These are phyloP conservation scores for Neogobius melanostomus DNA, from an alignment of 2,113 vertebrate genomes.

Conservation along the genomic window DNA sequence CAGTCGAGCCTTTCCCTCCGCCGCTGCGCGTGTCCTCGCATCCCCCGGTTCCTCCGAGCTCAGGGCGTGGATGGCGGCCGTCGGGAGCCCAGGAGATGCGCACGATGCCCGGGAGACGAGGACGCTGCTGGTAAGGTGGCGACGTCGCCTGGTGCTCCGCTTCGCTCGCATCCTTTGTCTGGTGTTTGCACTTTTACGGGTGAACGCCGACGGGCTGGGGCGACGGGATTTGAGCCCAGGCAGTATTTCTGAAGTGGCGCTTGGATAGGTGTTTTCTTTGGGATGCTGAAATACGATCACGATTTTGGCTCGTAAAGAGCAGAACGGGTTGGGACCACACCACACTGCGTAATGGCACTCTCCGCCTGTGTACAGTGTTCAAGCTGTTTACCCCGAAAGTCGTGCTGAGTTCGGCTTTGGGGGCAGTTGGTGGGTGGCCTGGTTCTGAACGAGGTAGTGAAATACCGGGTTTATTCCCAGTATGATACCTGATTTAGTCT, in stretches of 20 bases:
- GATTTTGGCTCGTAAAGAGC: not conserved
- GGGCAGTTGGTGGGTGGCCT: no score
- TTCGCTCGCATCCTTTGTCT: not conserved
- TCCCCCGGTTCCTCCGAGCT: not conserved
- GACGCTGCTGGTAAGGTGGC: constrained; percentile 4
- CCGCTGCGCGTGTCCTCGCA: not conserved
- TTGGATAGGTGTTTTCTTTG: no score
- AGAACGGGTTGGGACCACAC: not conserved
- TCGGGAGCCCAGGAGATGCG: not conserved
- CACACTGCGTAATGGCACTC: not conserved
- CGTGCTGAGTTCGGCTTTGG: not conserved
- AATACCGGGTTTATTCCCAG: not conserved
- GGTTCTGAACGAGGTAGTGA: no score
- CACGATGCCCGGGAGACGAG: constrained; percentile 12
- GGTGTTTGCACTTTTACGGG: not conserved
- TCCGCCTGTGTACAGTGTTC: not conserved
- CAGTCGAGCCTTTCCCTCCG: not conserved
- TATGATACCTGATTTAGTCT: no score
- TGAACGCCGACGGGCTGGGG: no score
- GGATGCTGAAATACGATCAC: no score
- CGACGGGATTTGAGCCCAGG: no score
- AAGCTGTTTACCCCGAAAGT: not conserved
- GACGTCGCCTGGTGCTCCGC: not conserved
- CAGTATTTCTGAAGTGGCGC: no score
- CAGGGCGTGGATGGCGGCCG: constrained; percentile 1